Conservation (phyloP, 1,140 invertebrate genomes). For the Mycetomoellerius zeteki region DNA sequence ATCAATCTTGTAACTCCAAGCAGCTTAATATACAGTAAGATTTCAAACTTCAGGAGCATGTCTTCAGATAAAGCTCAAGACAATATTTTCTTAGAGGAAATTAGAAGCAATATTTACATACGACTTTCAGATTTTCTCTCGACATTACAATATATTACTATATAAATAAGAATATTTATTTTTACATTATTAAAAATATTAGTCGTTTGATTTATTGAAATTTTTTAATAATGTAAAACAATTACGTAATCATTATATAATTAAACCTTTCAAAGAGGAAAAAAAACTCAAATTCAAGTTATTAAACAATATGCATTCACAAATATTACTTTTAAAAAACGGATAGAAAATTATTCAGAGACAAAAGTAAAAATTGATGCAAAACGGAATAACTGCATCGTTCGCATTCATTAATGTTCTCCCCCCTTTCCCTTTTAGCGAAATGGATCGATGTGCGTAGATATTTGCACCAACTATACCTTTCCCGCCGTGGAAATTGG, state of each 20-base stretch:
- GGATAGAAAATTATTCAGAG: slow-evolving; percentile 1
- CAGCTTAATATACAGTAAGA: slow-evolving; percentile 40
- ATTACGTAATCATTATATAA: background rate
- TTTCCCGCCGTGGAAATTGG: slow-evolving; percentile 67
- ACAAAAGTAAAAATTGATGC: slow-evolving; percentile 13
- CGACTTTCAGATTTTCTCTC: background rate
- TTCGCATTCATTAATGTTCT: background rate
- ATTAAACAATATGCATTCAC: background rate
- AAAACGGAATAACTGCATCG: slow-evolving; percentile 7
- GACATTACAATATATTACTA: background rate
- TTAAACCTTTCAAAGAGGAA: background rate
- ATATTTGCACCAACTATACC: slow-evolving; percentile 35
- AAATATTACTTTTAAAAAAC: background rate
- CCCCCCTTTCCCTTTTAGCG: background rate
- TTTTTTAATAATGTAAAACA: background rate
- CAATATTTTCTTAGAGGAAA: background rate
- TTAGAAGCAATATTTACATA: slow-evolving; percentile 3
- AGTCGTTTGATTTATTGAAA: slow-evolving; percentile 4
- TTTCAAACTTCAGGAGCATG: slow-evolving; percentile 17
- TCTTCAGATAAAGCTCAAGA: background rate
- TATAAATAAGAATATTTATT: background rate
- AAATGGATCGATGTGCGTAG: slow-evolving; percentile 9
- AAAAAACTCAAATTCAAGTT: background rate
- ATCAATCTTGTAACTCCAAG: slow-evolving; percentile 28
- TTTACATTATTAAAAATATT: background rate